These are phyloP conservation scores for Drosophila paulistorum DNA, from an alignment of 1,140 invertebrate species.

Conservation along the genomic window DNA sequence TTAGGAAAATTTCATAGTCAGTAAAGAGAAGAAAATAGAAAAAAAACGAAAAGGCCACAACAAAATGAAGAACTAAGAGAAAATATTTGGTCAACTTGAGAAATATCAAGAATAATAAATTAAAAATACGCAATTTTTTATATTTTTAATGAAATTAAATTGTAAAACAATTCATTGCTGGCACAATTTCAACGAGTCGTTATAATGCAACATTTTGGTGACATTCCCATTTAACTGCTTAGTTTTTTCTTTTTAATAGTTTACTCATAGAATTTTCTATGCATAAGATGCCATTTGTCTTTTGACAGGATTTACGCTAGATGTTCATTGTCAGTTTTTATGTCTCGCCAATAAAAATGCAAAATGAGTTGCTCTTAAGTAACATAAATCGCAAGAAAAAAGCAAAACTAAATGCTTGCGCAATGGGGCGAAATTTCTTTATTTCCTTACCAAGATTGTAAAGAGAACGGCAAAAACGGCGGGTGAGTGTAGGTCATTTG, in stretches of 20 bases:
- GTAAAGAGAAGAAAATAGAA: neutral
- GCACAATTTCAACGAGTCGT: too few species aligned
- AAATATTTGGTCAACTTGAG: conserved; percentile 13
- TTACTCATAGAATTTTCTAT: neutral
- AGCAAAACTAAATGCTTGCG: conserved; percentile 76
- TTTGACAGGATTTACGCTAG: conserved; percentile 19
- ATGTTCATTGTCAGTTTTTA: conserved; percentile 25
- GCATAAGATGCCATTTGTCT: conserved; percentile 41
- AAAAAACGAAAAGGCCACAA: neutral
- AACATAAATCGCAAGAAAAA: conserved; percentile 76
- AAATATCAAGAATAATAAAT: neutral
- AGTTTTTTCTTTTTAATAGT: neutral
- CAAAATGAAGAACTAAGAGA: neutral
- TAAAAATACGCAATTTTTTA: neutral
- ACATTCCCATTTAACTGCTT: neutral
- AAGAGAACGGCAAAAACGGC: conserved; percentile 16
- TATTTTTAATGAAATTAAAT: neutral
- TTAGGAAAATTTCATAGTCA: conserved; percentile 45
- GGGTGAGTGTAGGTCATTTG: conserved; percentile 46
- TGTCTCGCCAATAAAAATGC: conserved; percentile 61
- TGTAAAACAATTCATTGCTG: too few species aligned
- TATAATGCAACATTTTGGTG: neutral
- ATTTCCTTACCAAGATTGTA: conserved; percentile 24
- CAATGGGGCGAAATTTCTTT: conserved; percentile 38
- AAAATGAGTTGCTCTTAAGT: conserved; percentile 65